Conservation (phyloP, 2,113 vertebrate genomes). For the Centropus unirufus region DNA sequence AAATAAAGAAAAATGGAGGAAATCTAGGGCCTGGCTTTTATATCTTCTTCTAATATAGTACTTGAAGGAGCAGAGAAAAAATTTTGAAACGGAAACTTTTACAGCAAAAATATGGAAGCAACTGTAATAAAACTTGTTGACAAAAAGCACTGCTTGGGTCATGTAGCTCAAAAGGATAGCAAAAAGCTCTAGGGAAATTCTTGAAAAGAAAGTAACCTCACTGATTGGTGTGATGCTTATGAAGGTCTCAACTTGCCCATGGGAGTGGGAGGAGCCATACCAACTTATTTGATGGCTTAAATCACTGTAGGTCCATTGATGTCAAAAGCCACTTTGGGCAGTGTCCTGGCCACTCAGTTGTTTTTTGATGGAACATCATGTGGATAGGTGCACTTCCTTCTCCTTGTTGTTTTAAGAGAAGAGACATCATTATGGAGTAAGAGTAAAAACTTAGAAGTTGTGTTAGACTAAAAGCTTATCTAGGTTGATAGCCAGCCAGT, state of each 20-base stretch:
- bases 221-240: neutral
- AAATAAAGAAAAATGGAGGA: neutral
- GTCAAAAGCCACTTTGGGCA: neutral
- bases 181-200: neutral
- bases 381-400: neutral
- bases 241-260: neutral
- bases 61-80: neutral
- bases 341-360: neutral
- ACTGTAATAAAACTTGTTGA: neutral
- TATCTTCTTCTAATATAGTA: neutral
- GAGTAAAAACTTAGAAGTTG: neutral
- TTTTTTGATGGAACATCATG: neutral
- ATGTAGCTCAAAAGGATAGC: neutral
- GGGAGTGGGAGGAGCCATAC: neutral
- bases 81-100: neutral
- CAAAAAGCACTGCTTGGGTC: neutral
- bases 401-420: neutral
- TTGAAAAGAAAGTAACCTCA: neutral
- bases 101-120: neutral
- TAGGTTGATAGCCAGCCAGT: neutral
- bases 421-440: neutral
- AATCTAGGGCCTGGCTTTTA: neutral
- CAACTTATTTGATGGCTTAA: neutral
- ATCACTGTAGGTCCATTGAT: neutral
- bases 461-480: neutral